Evolutionary conservation across 1,140 invertebrate species (phyloP), one percentile per base, ranked within the genome.

Genomic region (Ceratina australensis): DNA sequence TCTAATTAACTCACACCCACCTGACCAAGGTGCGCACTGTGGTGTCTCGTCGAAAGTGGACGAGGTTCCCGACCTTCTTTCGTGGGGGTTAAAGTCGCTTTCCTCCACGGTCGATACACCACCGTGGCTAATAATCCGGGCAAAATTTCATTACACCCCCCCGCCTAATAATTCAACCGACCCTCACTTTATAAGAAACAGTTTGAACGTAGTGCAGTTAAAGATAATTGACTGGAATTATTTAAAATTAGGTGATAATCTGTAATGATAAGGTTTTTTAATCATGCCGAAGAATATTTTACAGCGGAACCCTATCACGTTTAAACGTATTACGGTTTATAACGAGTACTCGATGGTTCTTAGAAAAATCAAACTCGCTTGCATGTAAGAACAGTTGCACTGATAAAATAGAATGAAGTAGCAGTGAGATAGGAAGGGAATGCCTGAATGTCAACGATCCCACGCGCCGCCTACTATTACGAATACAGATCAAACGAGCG

Each of bases 1-100:
- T 87, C 86, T 88, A 89, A 89, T 89, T 89, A 88, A 88, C 84
- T 89, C 78, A 80, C 84, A 85, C 79, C 78, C 57, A 81, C 75
- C 72, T 80, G 61, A 59, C 49, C 78, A 83, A 83, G 68, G 71
- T 81, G 71, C 64, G 60, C 28, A 26, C 50, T 81, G 56, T 69
- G 59, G 33, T 42, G 33, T 66, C 49, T 75, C 76, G 78, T 85
- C 33, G 72, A 83, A 72, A 79, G 52, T 50, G 79, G 81, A 78
- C 78, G 61, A 57, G 42, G 75, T 80, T 80, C 72, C 78, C 57
- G 66, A 64, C 56, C 57, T 64, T 64, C 54, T 33, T 42, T 64
- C 54, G 77, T 42, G 47, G 47, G 18, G 65, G 33, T 42, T 42
- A 42, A 42, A 42, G 33, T 42, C 33, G 33, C 33, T 10, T 42